Evolutionary conservation across 2,113 vertebrate species (phyloP), one percentile per base, ranked within the genome.

Genomic region (Mola mola): DNA sequence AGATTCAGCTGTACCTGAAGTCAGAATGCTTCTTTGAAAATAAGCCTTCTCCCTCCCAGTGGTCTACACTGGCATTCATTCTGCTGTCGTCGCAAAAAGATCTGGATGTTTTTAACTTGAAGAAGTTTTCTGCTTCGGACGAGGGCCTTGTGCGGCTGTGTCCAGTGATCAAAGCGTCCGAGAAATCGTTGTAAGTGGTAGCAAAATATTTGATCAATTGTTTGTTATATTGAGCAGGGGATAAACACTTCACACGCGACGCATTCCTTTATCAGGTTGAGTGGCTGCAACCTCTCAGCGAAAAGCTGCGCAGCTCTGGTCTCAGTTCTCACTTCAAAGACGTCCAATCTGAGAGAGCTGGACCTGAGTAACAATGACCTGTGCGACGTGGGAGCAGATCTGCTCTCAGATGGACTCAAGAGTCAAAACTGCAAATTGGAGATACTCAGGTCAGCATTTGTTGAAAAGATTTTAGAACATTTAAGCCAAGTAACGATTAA

Each of bases 341-440:
- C 15, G 19, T 69, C 19, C 15, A 10, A 1, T 26, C 49, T 82
- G 58, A 74, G 29, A 46, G 56, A 59, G 20, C 20, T 82, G 44
- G 40, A 80, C 17, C 48, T 83, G 15, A 75, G 1, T 17, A 34
- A 80, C 73, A 83, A 72, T 5, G n/a, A 67, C 11, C 0, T 81
- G 46, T 17, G n/a, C 37, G 73, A 81, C 37, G 49, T 16, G 0
- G 70, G 81, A 20, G 1, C 75, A 15, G 19, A 65, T 38, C 17
- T 16, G 21, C 52, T 84, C 0, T 81, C 62, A 31, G n/a, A 11
- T 11, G 77, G 77, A 16, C 44, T 81, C 6, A 0, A 21, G 22
- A 71, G 33, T 59, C 57, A 51, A 22, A 13, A 38, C 0, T 76
- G 81, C 24, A 40, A 4, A 24, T 73, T 83, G 49, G 26, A 83